Percentiles rank a stretch among this genome's conserved stretches.
phyloP scores from a whole-genome alignment of 2,113 vertebrate species.

The Cephalopholis sonnerati region DNA sequence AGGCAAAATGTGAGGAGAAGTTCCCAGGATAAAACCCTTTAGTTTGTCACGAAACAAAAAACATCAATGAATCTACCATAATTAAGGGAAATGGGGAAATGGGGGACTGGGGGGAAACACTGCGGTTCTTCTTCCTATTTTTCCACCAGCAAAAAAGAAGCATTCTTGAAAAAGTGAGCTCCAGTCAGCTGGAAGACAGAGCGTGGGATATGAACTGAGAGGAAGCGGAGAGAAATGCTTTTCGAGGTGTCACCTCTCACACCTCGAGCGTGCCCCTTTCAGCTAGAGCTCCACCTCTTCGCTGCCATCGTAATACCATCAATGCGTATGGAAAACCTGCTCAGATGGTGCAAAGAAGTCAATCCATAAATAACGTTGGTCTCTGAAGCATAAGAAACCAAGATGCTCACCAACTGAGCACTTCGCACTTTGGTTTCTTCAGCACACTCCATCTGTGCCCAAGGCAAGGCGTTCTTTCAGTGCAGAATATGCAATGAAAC shows the following conservation, averaged over 20 bases:
- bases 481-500: conserved; percentile 51
- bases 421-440: conserved; percentile 62
- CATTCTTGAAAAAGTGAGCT: conserved; percentile 40
- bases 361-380: conserved; percentile 54
- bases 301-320: not conserved
- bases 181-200: conserved; percentile 34
- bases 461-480: conserved; percentile 21
- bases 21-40: conserved; percentile 29
- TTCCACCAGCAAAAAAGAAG: conserved; percentile 11
- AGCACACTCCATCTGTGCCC: conserved; percentile 45
- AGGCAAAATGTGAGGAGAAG: conserved; percentile 12
- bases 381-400: conserved; percentile 58
- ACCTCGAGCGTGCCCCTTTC: conserved; percentile 21
- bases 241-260: conserved; percentile 48
- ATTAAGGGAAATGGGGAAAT: conserved; percentile 1
- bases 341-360: conserved; percentile 25
- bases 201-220: not conserved
- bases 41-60: conserved; percentile 26
- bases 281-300: not conserved
- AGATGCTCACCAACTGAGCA: conserved; percentile 52
- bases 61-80: conserved; percentile 31
- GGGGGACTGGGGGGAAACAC: not conserved
- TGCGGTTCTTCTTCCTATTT: not conserved
- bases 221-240: conserved; percentile 28
- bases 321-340: conserved; percentile 4